Percentiles rank a stretch among this genome's conserved stretches.
These are phyloP conservation scores for Pangasius krempfi DNA, from an alignment of 2,797 vertebrate genomes.

Conservation along the genomic window DNA sequence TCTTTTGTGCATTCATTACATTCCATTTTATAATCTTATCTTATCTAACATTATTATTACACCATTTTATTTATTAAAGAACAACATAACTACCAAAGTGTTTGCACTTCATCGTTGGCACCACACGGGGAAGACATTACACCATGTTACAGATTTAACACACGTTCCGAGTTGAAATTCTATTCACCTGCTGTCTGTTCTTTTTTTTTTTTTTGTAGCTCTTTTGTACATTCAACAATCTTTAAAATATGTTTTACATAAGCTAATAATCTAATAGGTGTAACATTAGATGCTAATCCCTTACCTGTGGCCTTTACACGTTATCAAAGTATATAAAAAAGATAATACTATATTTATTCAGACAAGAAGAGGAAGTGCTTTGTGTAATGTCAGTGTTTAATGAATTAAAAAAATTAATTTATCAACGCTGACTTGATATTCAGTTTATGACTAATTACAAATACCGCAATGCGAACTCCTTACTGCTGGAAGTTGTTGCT, in stretches of 20 bases:
- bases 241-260: neutral
- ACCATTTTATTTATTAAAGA: no score
- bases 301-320: neutral
- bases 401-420: neutral
- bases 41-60: no score
- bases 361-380: neutral
- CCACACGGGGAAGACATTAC: conserved; percentile 37
- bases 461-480: neutral
- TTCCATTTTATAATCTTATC: no score
- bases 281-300: neutral
- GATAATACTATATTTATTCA: neutral
- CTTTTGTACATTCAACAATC: neutral
- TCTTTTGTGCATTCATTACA: no score
- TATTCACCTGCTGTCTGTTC: neutral
- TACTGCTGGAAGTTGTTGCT: neutral
- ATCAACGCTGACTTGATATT: neutral
- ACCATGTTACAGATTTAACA: neutral
- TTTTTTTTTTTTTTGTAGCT: neutral
- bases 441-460: neutral
- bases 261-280: neutral
- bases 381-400: neutral
- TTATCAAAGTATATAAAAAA: neutral
- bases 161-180: neutral
- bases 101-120: neutral
- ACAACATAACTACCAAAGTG: neutral